Conservation (phyloP, 2,797 vertebrate species). For the Dallia pectoralis region DNA sequence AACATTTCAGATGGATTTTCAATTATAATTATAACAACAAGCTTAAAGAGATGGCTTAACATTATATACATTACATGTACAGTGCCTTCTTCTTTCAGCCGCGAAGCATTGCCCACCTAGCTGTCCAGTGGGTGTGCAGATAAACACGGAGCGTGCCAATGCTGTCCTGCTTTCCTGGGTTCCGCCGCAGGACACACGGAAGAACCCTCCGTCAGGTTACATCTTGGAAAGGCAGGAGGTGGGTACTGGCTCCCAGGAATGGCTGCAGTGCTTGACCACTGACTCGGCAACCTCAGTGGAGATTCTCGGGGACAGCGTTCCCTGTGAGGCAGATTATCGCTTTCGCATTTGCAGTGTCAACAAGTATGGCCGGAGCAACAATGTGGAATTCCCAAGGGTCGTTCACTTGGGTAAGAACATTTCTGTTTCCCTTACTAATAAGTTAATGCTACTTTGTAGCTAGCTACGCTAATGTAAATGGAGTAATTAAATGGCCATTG, state of each 20-base stretch:
- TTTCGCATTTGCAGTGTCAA: conserved; percentile 91
- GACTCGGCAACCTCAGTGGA: conserved; percentile 86
- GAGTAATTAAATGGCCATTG: background rate
- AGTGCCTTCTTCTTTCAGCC: conserved; percentile 68
- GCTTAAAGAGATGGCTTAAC: background rate
- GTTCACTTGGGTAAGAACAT: conserved; percentile 86
- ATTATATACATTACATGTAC: background rate
- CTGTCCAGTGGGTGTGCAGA: conserved; percentile 82
- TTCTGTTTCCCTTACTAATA: background rate
- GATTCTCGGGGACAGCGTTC: conserved; percentile 90
- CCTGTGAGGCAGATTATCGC: conserved; percentile 87
- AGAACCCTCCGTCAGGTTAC: conserved; percentile 83
- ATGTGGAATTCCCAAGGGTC: conserved; percentile 86
- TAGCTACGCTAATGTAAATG: background rate
- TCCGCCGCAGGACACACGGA: conserved; percentile 78
- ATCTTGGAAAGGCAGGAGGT: conserved; percentile 90
- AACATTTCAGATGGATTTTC: background rate
- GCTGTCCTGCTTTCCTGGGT: conserved; percentile 88
- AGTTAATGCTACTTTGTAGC: background rate
- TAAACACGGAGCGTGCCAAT: conserved; percentile 86
- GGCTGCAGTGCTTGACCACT: conserved; percentile 91
- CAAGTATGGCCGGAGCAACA: conserved; percentile 86
- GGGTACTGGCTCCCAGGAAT: conserved; percentile 79
- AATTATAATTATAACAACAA: background rate
- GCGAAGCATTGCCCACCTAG: conserved; percentile 86